Percentiles rank a stretch among this genome's conserved stretches.
Evolutionary conservation across 2,888 invertebrate genomes (phyloP).

Genomic region (Nomada goodeniana): DNA sequence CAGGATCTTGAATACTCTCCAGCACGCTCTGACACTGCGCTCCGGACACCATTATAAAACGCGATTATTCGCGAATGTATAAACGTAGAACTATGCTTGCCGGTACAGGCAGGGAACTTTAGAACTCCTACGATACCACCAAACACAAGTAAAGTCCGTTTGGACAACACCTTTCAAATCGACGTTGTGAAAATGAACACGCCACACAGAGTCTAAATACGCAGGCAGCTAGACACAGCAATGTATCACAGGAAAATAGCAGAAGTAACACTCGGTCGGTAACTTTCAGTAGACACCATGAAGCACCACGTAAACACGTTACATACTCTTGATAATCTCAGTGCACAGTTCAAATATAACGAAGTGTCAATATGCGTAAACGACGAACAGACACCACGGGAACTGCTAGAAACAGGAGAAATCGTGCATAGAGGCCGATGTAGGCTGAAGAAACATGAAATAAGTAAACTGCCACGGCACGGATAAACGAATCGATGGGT

Average conservation of each 20-base stretch:
- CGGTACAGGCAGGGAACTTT: conserved; percentile 29
- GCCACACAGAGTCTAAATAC: conserved; percentile 48
- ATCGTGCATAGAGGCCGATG: not conserved
- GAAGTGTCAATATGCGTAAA: not conserved
- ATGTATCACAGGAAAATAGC: conserved; percentile 58
- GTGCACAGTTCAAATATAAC: conserved; percentile 8
- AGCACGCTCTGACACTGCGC: conserved; percentile 62
- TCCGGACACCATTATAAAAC: conserved; percentile 68
- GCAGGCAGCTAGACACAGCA: conserved; percentile 35
- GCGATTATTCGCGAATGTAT: conserved; percentile 31
- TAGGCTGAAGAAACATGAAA: conserved; percentile 18
- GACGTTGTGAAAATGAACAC: conserved; percentile 24
- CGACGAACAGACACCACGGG: conserved; percentile 1
- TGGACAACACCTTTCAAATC: conserved; percentile 48
- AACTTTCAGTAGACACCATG: conserved; percentile 63
- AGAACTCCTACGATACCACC: conserved; percentile 39
- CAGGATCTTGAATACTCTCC: conserved; percentile 71
- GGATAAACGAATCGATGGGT: conserved; percentile 50
- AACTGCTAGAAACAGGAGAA: conserved; percentile 4
- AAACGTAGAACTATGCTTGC: conserved; percentile 46
- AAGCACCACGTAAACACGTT: conserved; percentile 60
- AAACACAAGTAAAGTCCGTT: conserved; percentile 36
- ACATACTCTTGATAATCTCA: conserved; percentile 38
- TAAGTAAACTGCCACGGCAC: conserved; percentile 17
- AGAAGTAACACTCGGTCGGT: conserved; percentile 70